A percentile compares a stretch with the other conserved stretches of the same genome.
Conservation (phyloP, 1,140 invertebrate species). For the Atta texana region DNA sequence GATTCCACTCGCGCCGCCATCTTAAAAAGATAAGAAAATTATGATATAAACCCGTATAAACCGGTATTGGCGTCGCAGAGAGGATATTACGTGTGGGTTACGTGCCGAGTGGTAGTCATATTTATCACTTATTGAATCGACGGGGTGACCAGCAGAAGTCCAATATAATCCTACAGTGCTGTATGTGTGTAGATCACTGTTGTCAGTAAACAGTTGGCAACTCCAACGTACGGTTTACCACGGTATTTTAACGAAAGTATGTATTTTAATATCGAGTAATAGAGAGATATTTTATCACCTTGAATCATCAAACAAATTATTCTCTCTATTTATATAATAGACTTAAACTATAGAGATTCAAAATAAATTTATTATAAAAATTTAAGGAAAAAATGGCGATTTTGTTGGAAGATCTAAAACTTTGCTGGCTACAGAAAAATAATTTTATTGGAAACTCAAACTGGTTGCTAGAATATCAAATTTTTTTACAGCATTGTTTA, state of each 20-base stretch:
- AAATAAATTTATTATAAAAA: not conserved
- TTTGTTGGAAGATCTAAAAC: too few relatives aligned
- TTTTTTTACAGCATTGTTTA: too few relatives aligned
- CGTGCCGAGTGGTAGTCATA: slow-evolving; percentile 26
- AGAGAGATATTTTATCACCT: not conserved
- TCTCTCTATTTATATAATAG: not conserved
- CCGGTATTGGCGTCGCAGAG: slow-evolving; percentile 45
- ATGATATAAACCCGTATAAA: slow-evolving; percentile 61
- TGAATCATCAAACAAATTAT: not conserved
- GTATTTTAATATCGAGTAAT: not conserved
- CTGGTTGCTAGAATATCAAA: too few relatives aligned
- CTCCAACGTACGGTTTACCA: not conserved
- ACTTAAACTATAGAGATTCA: not conserved
- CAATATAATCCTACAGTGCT: slow-evolving; percentile 11
- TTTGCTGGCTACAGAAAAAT: too few relatives aligned
- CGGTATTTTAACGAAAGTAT: slow-evolving; percentile 28
- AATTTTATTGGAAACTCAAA: too few relatives aligned
- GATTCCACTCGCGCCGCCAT: slow-evolving; percentile 45
- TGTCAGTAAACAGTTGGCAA: not conserved
- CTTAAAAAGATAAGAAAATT: slow-evolving; percentile 65
- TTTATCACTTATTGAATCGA: slow-evolving; percentile 64
- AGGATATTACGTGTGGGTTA: slow-evolving; percentile 46
- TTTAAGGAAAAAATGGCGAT: too few relatives aligned
- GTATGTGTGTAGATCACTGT: not conserved
- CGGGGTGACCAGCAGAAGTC: slow-evolving; percentile 19